Percentiles rank a stretch among this genome's conserved stretches.
Conservation (phyloP, 1,140 invertebrate species). For the Ganaspis sp. region DNA sequence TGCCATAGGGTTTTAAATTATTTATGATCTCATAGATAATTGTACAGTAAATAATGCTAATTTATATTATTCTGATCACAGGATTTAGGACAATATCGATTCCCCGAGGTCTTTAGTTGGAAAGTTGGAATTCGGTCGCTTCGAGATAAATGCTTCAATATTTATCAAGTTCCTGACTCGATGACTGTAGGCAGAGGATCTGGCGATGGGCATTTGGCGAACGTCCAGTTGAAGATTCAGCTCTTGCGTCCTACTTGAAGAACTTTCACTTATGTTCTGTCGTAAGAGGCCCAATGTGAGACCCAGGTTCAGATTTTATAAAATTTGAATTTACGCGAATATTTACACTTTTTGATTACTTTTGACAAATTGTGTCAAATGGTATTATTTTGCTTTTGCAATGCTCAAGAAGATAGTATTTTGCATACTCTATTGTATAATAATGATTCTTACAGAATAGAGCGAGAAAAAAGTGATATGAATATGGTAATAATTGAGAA, state of each 20-base stretch:
- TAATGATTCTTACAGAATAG: background rate
- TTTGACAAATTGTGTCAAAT: background rate
- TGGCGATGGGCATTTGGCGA: constrained; percentile 67
- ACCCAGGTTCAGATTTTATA: constrained; percentile 31
- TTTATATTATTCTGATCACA: background rate
- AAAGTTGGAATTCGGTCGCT: constrained; percentile 27
- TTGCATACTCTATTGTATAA: background rate
- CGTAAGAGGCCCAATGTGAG: constrained; percentile 70
- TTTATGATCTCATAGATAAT: background rate
- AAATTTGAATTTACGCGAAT: constrained; percentile 1
- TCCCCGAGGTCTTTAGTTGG: background rate
- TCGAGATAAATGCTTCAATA: constrained; percentile 7
- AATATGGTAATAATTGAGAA: background rate
- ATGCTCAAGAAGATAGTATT: background rate
- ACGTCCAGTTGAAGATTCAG: constrained; percentile 65
- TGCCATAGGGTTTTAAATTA: background rate
- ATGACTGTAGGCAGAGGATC: constrained; percentile 23
- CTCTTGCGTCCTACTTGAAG: constrained; percentile 72
- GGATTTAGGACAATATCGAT: constrained; percentile 1
- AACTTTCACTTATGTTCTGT: constrained; percentile 75
- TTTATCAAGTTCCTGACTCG: constrained; percentile 22
- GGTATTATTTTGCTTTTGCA: too few relatives aligned
- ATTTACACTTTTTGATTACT: background rate
- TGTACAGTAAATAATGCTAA: background rate
- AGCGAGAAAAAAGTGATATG: background rate